Evolutionary conservation across 2,113 vertebrate genomes (phyloP), one percentile per base, ranked within the genome.

Genomic region (Alethe castanea): DNA sequence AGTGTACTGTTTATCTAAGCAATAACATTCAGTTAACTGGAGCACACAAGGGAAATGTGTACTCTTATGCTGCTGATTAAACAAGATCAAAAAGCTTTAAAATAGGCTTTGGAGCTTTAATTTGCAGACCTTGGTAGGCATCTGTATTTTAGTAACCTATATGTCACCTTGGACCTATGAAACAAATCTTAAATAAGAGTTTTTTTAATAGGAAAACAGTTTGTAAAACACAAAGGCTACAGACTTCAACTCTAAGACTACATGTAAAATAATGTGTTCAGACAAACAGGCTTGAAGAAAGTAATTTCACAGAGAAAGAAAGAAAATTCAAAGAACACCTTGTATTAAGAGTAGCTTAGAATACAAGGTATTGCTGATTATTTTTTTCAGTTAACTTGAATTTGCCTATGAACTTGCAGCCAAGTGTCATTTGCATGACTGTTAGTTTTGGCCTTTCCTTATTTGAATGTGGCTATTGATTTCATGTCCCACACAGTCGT

Each of bases 1-100:
- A 95, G 66, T 65, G 11, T 66, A 66, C 45, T 92, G 89, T 94
- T 95, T 95, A 82, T 82, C 66, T 97, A 94, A 96, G 93, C 93
- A 95, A 90, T 95, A 96, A 77, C 71, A n/a, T 72, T 91, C 76
- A 50, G 36, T 70, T 96, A 95, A 95, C 62, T 87, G 45, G 33
- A 85, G 16, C 36, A 72, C 89, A 88, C 89, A 42, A 77, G 91
- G 73, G 93, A 95, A 87, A 80, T 79, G 3, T 11, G 72, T 79
- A 38, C 42, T 92, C 26, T 87, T 87, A 87, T 57, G 84, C 53
- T 76, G 78, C 89, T 95, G 94, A 95, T 92, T 95, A 94, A 97
- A 95, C 62, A 96, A 89, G 89, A 96, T 92, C 78, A 94, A 35
- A 96, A 50, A 31, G 29, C 57, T 85, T 94, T 85, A 72, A 91